Evolutionary conservation across 2,888 invertebrate genomes (phyloP), one percentile per base, ranked within the genome.

Genomic region (Teleiodes luculella): DNA sequence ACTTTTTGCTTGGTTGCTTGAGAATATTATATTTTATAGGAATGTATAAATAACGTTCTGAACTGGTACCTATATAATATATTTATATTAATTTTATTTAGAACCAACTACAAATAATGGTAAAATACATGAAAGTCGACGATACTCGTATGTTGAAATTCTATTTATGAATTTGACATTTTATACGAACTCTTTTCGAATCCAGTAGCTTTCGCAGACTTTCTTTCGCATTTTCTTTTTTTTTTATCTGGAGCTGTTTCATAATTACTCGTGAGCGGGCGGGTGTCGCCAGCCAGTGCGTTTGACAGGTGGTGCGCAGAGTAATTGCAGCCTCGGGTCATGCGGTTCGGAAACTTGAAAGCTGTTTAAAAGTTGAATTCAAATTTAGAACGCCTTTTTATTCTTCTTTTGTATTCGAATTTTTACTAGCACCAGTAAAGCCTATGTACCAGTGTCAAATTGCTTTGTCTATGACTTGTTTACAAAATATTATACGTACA

Each of bases 231-330:
- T 55, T 57, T 62, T 62, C 66, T 65, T 66, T 63, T 68, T 67
- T 70, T 64, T 52, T 43, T 16, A 13, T 36, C 10, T 37, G 63
- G 55, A 59, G 60, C 65, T 64, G 68, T 69, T 71, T 70, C 67
- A 67, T 72, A 68, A 75, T 76, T 71, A 73, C 68, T 72, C 67
- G 60, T 65, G 66, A 56, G 64, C 66, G 63, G 61, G 61, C 53
- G 16, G 37, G 62, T 67, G 69, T 68, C 67, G 67, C 66, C 39
- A 35, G 67, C 65, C 66, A 61, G 64, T 77, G 72, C 65, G 58
- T 68, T 68, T 74, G 76, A 74, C 78, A 78, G 76, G 67, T 76
- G 76, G 67, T 66, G 71, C 63, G 62, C 61, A 57, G 57, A 66
- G 66, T 76, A 74, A 78, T 77, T 78, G 72, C 66, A 64, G 66